Conservation (phyloP, 1,140 invertebrate genomes). For the Brachionus koreanus region DNA sequence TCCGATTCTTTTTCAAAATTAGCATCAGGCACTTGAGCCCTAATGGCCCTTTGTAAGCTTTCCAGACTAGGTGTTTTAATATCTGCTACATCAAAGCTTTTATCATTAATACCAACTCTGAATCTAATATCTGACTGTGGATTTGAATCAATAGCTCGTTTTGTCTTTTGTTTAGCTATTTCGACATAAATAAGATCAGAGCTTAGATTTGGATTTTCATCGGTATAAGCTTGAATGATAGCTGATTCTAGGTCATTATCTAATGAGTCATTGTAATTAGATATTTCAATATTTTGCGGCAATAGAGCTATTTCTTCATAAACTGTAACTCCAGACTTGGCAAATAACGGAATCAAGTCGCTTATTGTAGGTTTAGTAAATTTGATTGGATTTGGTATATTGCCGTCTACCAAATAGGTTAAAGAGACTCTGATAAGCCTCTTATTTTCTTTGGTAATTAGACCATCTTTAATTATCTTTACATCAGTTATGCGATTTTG, state of each 20-base stretch:
- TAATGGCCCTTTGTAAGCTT: not conserved
- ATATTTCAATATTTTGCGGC: not conserved
- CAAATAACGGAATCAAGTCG: not conserved
- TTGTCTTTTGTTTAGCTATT: not conserved
- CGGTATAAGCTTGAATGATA: not conserved
- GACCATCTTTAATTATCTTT: not conserved
- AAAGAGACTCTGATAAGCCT: not conserved
- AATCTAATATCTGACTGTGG: not conserved
- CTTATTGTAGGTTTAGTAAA: not conserved
- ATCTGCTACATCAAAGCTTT: conserved; percentile 13
- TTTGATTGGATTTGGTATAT: conserved; percentile 20
- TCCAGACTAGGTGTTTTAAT: not conserved
- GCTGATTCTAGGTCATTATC: not conserved
- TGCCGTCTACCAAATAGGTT: conserved; percentile 31
- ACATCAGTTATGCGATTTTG: not conserved
- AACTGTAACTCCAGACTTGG: not conserved
- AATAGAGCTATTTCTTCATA: conserved; percentile 3
- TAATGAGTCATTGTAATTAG: not conserved
- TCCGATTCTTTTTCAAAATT: not conserved
- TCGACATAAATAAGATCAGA: not conserved
- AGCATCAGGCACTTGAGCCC: conserved; percentile 26
- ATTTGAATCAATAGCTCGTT: not conserved
- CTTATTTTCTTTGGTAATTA: not conserved
- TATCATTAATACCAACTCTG: not conserved
- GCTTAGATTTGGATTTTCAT: not conserved